Conservation (phyloP, 2,797 vertebrate genomes). For the Anolis apletophallus region DNA sequence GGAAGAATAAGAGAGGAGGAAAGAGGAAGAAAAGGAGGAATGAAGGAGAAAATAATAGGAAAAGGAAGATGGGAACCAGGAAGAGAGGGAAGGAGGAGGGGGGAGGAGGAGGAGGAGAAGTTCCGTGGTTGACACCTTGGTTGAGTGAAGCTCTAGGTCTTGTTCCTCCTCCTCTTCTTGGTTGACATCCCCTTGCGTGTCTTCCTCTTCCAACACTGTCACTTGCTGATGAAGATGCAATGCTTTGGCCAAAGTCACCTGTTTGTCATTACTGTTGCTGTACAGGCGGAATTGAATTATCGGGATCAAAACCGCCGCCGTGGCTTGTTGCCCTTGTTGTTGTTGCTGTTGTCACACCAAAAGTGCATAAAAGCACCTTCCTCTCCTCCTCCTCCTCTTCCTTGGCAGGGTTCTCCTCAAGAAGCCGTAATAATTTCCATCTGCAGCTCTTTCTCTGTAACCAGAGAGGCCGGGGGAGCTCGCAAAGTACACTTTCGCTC, state of each 20-base stretch:
- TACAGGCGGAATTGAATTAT: slow-evolving; percentile 13
- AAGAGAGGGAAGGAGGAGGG: no score
- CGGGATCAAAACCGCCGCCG: not conserved
- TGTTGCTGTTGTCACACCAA: slow-evolving; percentile 12
- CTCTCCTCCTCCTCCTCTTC: not conserved
- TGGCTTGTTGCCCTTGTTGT: not conserved
- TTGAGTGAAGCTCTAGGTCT: not conserved
- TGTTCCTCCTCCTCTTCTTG: not conserved
- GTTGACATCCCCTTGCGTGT: fast-evolving
- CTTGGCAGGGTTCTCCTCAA: not conserved
- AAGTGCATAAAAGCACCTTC: not conserved
- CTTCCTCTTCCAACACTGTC: not conserved
- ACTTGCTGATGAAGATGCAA: not conserved
- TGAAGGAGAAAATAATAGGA: no score
- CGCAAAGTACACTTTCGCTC: not conserved
- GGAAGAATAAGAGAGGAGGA: no score
- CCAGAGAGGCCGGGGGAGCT: not conserved
- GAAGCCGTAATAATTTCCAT: slow-evolving; percentile 28
- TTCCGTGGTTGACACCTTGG: no score
- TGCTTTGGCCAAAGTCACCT: not conserved
- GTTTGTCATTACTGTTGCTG: not conserved
- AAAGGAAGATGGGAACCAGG: no score
- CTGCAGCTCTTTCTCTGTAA: slow-evolving; percentile 6
- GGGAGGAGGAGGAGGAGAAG: no score
- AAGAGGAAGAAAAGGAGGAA: no score